Evolutionary conservation across 2,888 invertebrate species (phyloP).

Genomic region (Apodemia mormo): DNA sequence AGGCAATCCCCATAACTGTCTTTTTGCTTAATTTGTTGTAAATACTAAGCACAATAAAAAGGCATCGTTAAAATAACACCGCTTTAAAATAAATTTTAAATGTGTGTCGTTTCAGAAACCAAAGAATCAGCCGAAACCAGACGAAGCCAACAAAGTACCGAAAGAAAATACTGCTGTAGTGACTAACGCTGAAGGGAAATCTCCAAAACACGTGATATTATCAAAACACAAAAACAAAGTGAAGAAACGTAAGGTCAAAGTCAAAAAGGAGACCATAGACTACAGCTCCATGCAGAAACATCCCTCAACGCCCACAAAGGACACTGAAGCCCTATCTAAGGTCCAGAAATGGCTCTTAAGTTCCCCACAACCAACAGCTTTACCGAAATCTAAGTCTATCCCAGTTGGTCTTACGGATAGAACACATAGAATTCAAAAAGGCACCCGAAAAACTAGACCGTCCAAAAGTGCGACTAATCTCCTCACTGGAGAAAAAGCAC

Average conservation of each 20-base stretch:
- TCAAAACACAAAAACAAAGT: slow-evolving; percentile 74
- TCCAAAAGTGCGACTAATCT: slow-evolving; percentile 88
- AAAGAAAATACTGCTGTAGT: slow-evolving; percentile 69
- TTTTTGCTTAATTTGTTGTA: no score
- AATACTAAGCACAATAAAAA: no score
- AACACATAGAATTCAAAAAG: slow-evolving; percentile 72
- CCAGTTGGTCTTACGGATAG: slow-evolving; percentile 86
- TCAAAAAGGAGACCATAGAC: slow-evolving; percentile 89
- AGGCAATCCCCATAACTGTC: no score
- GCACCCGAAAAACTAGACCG: slow-evolving; percentile 76
- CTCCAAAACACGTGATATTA: slow-evolving; percentile 76
- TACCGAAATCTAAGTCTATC: slow-evolving; percentile 93
- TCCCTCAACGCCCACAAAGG: slow-evolving; percentile 75
- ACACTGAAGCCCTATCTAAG: slow-evolving; percentile 84
- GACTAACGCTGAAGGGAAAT: slow-evolving; percentile 80
- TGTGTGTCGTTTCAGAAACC: slow-evolving; percentile 54
- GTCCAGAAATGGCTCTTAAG: slow-evolving; percentile 93
- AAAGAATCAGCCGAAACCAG: slow-evolving; percentile 58
- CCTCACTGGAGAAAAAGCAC: slow-evolving; percentile 85
- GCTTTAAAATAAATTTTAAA: no score
- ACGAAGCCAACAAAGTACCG: slow-evolving; percentile 61
- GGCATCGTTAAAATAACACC: no score
- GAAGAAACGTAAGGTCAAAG: slow-evolving; percentile 79
- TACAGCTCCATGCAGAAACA: slow-evolving; percentile 86
- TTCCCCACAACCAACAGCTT: slow-evolving; percentile 83